Evolutionary conservation across 2,888 invertebrate genomes (phyloP), one percentile per base, ranked within the genome.

Genomic region (Callinectes sapidus): DNA sequence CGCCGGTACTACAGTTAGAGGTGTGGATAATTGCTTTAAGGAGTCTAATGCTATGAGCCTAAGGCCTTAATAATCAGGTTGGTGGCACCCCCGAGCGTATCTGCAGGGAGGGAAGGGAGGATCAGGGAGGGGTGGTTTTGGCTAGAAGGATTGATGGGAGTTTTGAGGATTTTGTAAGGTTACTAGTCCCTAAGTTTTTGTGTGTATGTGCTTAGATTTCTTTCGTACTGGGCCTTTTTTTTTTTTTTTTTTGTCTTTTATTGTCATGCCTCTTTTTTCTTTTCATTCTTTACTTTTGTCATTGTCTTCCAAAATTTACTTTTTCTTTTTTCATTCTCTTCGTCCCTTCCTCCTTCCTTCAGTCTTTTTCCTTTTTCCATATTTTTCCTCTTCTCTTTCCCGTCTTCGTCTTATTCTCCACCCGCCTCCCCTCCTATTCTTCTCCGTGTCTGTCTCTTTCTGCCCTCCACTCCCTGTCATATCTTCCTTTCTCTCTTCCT

Each of bases 1-100:
- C 81, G 14, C n/a, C 14, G 35, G 81, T 35, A 35, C 35, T 81
- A 81, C 16, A 81, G 81, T 81, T 81, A 81, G 81, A 81, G 81
- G 81, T 81, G 81, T 81, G 81, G 81, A 35, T 35, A 32, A 81
- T 81, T 77, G 28, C 71, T 32, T 10, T 81, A 81, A 81, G 81
- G 81, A 81, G 81, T 5, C 35, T 81, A 35, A 35, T 81, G 81
- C 2, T 32, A 32, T 35, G 35, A 81, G 35, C 35, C 35, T 35
- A 81, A 35, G 35, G 81, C 81, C 81, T 35, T 81, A 35, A 81
- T 28, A 81, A 81, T 35, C 81, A 81, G 81, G 35, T 81, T 81
- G 35, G 13, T 14, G 3, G 14, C 5, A 16, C 81, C 81, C 35
- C 5, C 14, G 28, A 32, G 81, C 32, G 35, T 81, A 18, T 18